phyloP scores from a whole-genome alignment of 2,888 invertebrate species.

The Aphidius colemani region DNA sequence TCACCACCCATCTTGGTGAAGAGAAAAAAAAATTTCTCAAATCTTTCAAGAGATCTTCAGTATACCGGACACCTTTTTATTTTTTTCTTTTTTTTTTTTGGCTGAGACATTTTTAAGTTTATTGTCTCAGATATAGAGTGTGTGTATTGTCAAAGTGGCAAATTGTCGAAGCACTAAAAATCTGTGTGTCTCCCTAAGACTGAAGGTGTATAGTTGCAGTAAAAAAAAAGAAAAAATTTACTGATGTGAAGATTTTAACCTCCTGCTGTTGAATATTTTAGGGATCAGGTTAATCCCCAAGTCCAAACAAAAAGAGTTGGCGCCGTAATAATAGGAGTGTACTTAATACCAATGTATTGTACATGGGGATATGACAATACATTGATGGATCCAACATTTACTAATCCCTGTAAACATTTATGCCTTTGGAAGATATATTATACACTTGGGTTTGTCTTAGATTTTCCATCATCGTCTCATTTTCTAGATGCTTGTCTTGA shows the following conservation, averaged over 20 bases:
- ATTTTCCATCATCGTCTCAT: not conserved
- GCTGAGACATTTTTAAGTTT: slow-evolving; percentile 5
- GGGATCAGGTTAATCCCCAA: slow-evolving; percentile 49
- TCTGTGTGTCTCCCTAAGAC: slow-evolving; percentile 20
- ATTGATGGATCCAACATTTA: slow-evolving; percentile 38
- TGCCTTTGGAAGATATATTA: slow-evolving; percentile 29
- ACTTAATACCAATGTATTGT: slow-evolving; percentile 45
- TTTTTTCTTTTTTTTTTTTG: slow-evolving; percentile 25
- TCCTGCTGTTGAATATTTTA: slow-evolving; percentile 33
- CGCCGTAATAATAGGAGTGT: slow-evolving; percentile 49
- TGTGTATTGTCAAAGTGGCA: slow-evolving; percentile 26
- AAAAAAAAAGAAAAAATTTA: slow-evolving; percentile 1
- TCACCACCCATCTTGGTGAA: slow-evolving; percentile 1
- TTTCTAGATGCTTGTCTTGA: slow-evolving; percentile 12
- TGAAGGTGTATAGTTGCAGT: slow-evolving; percentile 18
- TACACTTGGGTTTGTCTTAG: slow-evolving; percentile 17
- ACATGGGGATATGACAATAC: slow-evolving; percentile 9
- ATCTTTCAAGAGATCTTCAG: slow-evolving; percentile 5
- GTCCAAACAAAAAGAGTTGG: slow-evolving; percentile 54
- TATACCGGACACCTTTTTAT: slow-evolving; percentile 33
- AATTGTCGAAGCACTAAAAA: slow-evolving; percentile 1
- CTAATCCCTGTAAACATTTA: slow-evolving; percentile 50
- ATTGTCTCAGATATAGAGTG: slow-evolving; percentile 26
- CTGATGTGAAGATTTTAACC: slow-evolving; percentile 8
- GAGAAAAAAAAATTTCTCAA: slow-evolving; percentile 4